A percentile compares a stretch with the other conserved stretches of the same genome.
phyloP scores from a whole-genome alignment of 2,888 invertebrate species.

The Ennomos quercinarius region DNA sequence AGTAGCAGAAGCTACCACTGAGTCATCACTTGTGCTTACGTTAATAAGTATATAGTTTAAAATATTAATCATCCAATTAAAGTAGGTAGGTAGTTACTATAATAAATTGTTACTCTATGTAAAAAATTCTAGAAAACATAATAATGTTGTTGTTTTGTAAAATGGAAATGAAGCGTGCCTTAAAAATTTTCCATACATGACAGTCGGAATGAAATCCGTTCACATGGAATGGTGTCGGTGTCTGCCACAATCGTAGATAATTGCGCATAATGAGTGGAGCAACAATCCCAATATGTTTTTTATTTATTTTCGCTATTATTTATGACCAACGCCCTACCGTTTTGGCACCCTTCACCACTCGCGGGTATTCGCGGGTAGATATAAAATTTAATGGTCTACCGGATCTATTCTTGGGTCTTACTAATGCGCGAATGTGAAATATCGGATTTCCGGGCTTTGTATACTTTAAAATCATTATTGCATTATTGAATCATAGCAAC shows the following conservation, averaged over 20 bases:
- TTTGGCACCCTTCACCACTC: constrained; percentile 67
- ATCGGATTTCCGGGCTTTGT: constrained; percentile 78
- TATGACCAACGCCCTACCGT: constrained; percentile 74
- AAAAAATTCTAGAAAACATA: no score
- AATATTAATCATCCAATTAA: no score
- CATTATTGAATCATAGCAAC: constrained; percentile 35
- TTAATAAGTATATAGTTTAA: no score
- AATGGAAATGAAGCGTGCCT: constrained; percentile 53
- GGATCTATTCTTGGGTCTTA: constrained; percentile 60
- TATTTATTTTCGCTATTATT: constrained; percentile 65
- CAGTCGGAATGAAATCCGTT: constrained; percentile 71
- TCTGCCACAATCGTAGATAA: constrained; percentile 83
- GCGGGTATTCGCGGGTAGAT: constrained; percentile 71
- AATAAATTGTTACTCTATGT: no score
- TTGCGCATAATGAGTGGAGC: constrained; percentile 83
- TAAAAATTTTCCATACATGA: constrained; percentile 39
- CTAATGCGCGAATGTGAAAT: constrained; percentile 67
- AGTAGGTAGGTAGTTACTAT: no score
- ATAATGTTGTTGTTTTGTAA: background rate
- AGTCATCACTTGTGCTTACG: no score
- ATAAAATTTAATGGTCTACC: constrained; percentile 82
- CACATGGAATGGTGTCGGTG: constrained; percentile 72
- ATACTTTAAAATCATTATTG: constrained; percentile 47
- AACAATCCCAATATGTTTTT: constrained; percentile 83
- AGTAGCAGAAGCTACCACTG: no score